Evolutionary conservation across 2,113 vertebrate species (phyloP).

Genomic region (Spheniscus mendiculus): DNA sequence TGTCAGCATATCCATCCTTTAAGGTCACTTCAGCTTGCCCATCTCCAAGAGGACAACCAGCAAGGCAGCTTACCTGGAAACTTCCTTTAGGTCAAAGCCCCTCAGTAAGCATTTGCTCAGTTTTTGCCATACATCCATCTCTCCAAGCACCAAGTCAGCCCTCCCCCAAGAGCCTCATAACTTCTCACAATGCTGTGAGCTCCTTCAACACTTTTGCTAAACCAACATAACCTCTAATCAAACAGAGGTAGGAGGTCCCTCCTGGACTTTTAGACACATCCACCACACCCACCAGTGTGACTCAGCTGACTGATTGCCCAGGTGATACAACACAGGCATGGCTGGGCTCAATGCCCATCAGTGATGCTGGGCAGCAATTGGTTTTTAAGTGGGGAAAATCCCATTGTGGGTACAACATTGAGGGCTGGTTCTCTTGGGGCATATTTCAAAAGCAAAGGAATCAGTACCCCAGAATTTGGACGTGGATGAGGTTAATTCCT

Average conservation of each 20-base stretch:
- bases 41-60: background rate
- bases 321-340: background rate
- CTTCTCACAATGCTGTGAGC: background rate
- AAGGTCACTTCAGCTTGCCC: background rate
- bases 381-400: background rate
- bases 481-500: background rate
- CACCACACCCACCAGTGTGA: background rate
- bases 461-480: background rate
- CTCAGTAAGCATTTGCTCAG: background rate
- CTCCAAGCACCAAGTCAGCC: background rate
- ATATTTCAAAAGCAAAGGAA: background rate
- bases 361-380: background rate
- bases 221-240: background rate
- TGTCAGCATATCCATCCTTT: background rate
- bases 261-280: background rate
- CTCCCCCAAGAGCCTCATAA: background rate
- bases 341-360: background rate
- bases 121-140: background rate
- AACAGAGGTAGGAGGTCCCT: fast-evolving
- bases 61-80: background rate
- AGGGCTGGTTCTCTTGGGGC: background rate
- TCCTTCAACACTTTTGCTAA: background rate
- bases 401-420: background rate
- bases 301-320: background rate
- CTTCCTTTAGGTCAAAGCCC: background rate